Conservation (phyloP, 2,888 invertebrate genomes). For the Diploptera punctata region DNA sequence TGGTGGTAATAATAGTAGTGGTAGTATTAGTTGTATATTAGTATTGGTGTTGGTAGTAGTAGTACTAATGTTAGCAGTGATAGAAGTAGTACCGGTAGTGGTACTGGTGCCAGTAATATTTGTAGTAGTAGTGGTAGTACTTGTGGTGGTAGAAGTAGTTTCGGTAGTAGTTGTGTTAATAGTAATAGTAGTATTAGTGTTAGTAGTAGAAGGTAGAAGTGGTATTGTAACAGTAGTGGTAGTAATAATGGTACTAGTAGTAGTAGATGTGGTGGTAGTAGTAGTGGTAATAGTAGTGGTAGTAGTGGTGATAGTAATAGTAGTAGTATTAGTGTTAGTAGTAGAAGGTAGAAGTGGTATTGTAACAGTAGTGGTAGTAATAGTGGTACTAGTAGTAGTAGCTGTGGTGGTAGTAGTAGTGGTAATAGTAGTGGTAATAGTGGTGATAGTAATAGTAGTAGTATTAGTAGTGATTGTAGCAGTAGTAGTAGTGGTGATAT, state of each 20-base stretch:
- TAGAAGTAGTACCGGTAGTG: not conserved
- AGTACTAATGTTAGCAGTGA: too few relatives aligned
- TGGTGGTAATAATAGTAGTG: not conserved
- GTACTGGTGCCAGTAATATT: not conserved
- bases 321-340: too few relatives aligned
- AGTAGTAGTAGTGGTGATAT: constrained; percentile 8
- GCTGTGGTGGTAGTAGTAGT: too few relatives aligned
- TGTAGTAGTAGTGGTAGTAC: not conserved
- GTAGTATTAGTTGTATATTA: not conserved
- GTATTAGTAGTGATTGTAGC: not conserved
- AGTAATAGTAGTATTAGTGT: not conserved
- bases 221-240: not conserved
- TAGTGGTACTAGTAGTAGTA: too few relatives aligned
- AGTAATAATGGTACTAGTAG: not conserved
- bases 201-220: not conserved
- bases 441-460: not conserved
- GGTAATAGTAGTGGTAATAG: not conserved
- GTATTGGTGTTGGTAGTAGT: not conserved
- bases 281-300: not conserved
- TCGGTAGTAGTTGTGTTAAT: not conserved
- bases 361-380: not conserved
- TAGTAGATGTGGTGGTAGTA: not conserved
- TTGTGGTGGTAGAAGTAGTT: not conserved
- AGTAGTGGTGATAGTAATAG: not conserved
- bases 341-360: too few relatives aligned